Base-by-base conservation (phyloP, 2,113 vertebrate genomes). In the Oreocharis arfaki region DNA sequence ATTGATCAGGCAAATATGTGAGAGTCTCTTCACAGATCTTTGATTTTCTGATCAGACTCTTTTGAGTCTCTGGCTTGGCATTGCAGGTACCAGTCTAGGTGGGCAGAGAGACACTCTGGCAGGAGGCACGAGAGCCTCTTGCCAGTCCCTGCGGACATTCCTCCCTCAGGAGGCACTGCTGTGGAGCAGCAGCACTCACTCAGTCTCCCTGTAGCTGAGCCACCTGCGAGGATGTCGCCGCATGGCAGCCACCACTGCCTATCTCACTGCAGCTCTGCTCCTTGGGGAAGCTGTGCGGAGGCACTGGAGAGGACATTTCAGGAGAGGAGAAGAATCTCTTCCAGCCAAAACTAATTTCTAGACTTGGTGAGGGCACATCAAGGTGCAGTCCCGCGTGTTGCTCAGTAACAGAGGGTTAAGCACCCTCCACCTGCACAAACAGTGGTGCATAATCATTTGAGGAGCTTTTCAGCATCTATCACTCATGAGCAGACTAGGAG, bases 101-200 rank as follows among this genome's bases (percentile, higher is more conserved):
- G 12, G 5, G 23, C 49, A 52, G 63, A 7, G 20, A 33, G 16
- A 1, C 18, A 33, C 27, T 37, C 32, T 67, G 46, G 15, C 22
- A 59, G 64, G 27, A 65, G n/a, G 39, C 30, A 21, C 4, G n/a
- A 52, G 37, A 61, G 5, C 6, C 12, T 35, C 23, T 52, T 44
- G 14, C 5, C 2, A 0, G 11, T 26, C 32, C 37, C 56, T 67
- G 35, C 0, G 0, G 63, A 20, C 37, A 17, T 16, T 15, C 0
- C 0, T 2, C 33, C 41, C 27, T 28, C 1, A 1, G 53, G 5
- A 65, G 33, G 47, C 16, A 1, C 23, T 21, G 0, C 37, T 37
- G 7, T 1, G 16, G 41, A 32, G 59, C 73, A 56, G 69, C 27
- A 39, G 35, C 49, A 1, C 39, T 30, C 42, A 0, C 26, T 23